Percentiles rank a stretch among this genome's conserved stretches.
Conservation (phyloP, 2,888 invertebrate species). For the Punctoribates punctum region DNA sequence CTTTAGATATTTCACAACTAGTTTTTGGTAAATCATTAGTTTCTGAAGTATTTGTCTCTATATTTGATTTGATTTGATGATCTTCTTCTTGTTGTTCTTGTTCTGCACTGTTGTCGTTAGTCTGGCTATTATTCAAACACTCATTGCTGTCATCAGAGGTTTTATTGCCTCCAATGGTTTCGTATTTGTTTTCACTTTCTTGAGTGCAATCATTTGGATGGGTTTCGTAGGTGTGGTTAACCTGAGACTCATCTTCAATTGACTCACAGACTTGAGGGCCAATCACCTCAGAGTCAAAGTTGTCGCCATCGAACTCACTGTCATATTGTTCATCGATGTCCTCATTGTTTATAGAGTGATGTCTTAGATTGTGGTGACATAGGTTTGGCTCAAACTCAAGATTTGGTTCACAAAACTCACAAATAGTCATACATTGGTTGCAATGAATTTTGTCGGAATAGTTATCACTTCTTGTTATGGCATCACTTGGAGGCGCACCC, state of each 20-base stretch:
- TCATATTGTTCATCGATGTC: constrained; percentile 14
- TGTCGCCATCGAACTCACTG: constrained; percentile 7
- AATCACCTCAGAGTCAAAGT: neutral
- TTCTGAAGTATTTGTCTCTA: neutral
- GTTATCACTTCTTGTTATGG: constrained; percentile 14
- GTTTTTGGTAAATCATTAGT: neutral
- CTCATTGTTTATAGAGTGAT: neutral
- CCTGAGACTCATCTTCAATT: neutral
- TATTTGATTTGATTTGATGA: neutral
- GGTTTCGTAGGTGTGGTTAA: neutral
- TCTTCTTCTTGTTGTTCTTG: neutral
- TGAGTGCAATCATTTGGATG: neutral
- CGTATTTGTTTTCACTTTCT: constrained; percentile 3
- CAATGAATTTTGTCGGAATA: neutral
- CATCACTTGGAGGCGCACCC: constrained; percentile 28
- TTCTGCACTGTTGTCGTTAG: no score
- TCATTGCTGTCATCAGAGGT: neutral
- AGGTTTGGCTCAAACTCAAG: neutral
- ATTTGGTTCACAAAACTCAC: constrained; percentile 9
- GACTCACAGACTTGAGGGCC: neutral
- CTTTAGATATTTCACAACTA: neutral
- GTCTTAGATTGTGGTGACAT: neutral
- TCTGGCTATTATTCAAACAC: neutral
- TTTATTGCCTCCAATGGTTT: neutral
- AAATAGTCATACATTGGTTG: neutral